phyloP scores from a whole-genome alignment of 2,888 invertebrate species.

The Helicoverpa assulta region DNA sequence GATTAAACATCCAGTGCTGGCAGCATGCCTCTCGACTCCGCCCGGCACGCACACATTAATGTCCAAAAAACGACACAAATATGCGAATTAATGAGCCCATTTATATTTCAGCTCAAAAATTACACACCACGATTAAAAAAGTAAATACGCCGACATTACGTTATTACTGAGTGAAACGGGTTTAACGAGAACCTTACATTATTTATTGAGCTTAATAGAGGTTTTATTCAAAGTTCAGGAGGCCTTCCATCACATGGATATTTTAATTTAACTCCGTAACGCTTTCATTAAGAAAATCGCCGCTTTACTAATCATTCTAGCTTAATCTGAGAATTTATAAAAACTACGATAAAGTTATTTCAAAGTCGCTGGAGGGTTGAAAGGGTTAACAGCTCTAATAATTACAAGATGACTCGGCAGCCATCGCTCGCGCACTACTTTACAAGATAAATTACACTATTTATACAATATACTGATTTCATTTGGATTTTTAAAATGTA shows the following conservation, averaged over 20 bases:
- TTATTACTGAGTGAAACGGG: slow-evolving; percentile 2
- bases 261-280: not conserved
- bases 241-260: not conserved
- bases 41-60: not conserved
- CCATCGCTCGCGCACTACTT: not conserved
- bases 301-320: not conserved
- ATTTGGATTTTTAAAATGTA: not conserved
- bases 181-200: slow-evolving; percentile 3
- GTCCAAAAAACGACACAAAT: slow-evolving; percentile 1
- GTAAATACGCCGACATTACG: slow-evolving; percentile 1
- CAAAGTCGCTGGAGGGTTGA: slow-evolving; percentile 1
- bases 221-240: not conserved
- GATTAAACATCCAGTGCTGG: not conserved
- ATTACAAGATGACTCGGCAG: slow-evolving; percentile 4
- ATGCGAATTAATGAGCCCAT: not conserved
- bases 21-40: not conserved
- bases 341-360: slow-evolving; percentile 1
- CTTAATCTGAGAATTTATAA: not conserved
- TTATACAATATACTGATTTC: not conserved
- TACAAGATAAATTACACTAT: not conserved
- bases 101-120: not conserved
- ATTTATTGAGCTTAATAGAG: not conserved
- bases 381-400: slow-evolving; percentile 5
- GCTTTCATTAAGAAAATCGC: not conserved
- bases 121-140: not conserved